These are phyloP conservation scores for Magallana ariakensis DNA, from an alignment of 1,140 invertebrate species.

Conservation along the genomic window DNA sequence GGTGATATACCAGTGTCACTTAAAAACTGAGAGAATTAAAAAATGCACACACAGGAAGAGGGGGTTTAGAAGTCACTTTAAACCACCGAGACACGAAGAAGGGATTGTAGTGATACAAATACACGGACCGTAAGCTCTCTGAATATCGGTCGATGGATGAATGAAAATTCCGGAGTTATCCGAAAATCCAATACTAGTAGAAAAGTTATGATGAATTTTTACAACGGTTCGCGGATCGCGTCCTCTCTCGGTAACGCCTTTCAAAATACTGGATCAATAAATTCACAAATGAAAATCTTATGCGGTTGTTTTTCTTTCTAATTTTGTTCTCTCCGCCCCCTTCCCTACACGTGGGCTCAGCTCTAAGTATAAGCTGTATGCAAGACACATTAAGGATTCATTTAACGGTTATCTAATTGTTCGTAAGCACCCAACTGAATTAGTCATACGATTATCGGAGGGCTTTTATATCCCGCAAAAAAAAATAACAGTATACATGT, in stretches of 20 bases:
- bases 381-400: constrained; percentile 8
- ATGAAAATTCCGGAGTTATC: constrained; percentile 21
- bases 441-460: background rate
- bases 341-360: background rate
- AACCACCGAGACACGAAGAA: background rate
- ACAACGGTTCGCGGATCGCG: background rate
- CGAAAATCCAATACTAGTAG: constrained; percentile 22
- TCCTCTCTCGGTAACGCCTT: constrained; percentile 12
- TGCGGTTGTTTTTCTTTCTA: background rate
- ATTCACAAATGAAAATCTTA: constrained; percentile 16
- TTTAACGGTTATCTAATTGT: constrained; percentile 23
- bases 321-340: background rate
- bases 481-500: background rate
- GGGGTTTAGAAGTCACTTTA: background rate
- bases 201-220: constrained; percentile 29
- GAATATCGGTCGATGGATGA: background rate
- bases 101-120: background rate
- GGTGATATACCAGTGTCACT: background rate
- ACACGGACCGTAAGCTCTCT: background rate
- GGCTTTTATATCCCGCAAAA: background rate
- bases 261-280: constrained; percentile 34
- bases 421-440: constrained; percentile 12
- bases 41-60: constrained; percentile 11
- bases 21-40: background rate
- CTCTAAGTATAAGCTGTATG: constrained; percentile 2